Base-by-base conservation (phyloP, 2,888 invertebrate species). In the Coecobrya sp. region DNA sequence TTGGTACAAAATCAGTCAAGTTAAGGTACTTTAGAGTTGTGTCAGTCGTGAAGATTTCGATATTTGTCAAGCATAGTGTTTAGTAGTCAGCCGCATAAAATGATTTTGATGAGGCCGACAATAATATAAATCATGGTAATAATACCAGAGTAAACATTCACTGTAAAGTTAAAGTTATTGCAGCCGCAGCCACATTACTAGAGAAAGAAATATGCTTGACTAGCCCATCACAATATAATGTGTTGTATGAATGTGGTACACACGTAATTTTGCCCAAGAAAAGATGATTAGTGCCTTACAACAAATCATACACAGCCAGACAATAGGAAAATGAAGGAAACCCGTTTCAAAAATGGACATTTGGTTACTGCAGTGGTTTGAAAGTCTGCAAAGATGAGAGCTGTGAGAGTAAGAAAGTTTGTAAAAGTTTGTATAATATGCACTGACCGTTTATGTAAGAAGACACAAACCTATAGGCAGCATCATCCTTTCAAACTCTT, bases 251-350 rank as follows among this genome's bases (percentile, higher is more conserved):
- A 52, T 70, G 36, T 45, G 45, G 85, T 36, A 85, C 73, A 85
- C 65, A 45, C 52, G 36, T 76, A 27, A 27, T 55, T 76, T 79
- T 49, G 16, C 49, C n/a, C 36, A 22, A 19, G 25, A 87, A 87
- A 89, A 81, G 86, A 81, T 89, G 79, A 89, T 89, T 81, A 82
- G 89, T 52, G 68, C 87, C 79, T 87, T 62, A 42, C 45, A 79
- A 59, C 76, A 19, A 45, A 16, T 55, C 65, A 65, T 73, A 73
- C 1, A 27, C 1, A 27, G 27, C 27, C 27, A 52, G 49, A 55
- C 55, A 86, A 86, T 55, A 73, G 68, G 55, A 86, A 52, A 49
- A 30, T 86, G 85, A 70, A 70, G 62, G 84, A 65, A 68, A 84
- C 82, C 82, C 82, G 82, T 84, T 84, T 84, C 13, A 84, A 22